Percentiles rank a stretch among this genome's conserved stretches.
These are phyloP conservation scores for Zaprionus inermis DNA, from an alignment of 1,140 invertebrate species.

Conservation along the genomic window DNA sequence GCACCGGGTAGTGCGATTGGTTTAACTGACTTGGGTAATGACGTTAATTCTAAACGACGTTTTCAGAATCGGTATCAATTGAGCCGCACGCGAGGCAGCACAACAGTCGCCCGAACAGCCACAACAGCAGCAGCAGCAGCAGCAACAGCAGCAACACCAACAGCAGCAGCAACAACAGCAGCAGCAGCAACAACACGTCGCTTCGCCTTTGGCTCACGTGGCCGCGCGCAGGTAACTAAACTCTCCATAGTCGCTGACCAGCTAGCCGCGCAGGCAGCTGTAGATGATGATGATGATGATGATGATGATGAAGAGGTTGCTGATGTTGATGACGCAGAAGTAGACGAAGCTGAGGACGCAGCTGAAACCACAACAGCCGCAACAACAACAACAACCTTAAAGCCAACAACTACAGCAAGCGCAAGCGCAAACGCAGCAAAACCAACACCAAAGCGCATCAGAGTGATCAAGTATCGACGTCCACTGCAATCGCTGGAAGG, in stretches of 20 bases:
- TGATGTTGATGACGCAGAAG: too few relatives aligned
- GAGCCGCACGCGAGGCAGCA: conserved; percentile 67
- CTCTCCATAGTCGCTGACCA: conserved; percentile 55
- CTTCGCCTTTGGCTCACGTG: conserved; percentile 46
- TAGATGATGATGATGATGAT: conserved; percentile 36
- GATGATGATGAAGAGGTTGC: conserved; percentile 15
- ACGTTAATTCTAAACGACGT: conserved; percentile 84
- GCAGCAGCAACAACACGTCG: conserved; percentile 37
- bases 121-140: conserved; percentile 19
- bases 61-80: conserved; percentile 83
- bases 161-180: conserved; percentile 26
- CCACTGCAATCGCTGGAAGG: conserved; percentile 56
- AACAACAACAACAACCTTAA: conserved; percentile 39
- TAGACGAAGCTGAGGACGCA: conserved; percentile 36
- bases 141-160: conserved; percentile 18
- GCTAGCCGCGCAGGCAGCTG: too few relatives aligned
- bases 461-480: conserved; percentile 71
- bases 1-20: conserved; percentile 35
- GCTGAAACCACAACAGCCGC: conserved; percentile 24
- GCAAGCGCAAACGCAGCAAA: conserved; percentile 25
- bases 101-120: conserved; percentile 30
- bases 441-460: conserved; percentile 68
- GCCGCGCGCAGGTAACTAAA: conserved; percentile 72
- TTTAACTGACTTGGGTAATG: conserved; percentile 66
- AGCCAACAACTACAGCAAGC: conserved; percentile 25